Evolutionary conservation across 1,140 invertebrate genomes (phyloP), one percentile per base, ranked within the genome.

Genomic region (Trigoniulus corallinus): DNA sequence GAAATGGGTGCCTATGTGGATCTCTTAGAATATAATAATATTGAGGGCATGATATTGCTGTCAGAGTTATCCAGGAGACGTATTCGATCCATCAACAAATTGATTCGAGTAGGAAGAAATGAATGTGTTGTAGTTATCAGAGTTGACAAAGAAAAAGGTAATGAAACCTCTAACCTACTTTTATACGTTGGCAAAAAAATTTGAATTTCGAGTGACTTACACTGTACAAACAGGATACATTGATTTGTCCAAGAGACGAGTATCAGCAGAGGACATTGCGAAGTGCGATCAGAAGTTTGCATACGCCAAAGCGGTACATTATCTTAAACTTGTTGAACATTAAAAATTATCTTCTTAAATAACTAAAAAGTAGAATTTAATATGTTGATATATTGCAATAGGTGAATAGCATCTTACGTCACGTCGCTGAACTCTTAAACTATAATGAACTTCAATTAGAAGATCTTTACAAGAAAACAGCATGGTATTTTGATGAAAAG

Each of bases 1-100:
- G 94, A 98, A 72, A 98, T 99, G 94, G 96, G 96, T 53, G 95
- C 95, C 3, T 99, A 99, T 68, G 96, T 98, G 2, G 85, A 95
- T 67, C 70, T 99, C 45, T 70, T 98, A 47, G 95, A 98, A 71
- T 99, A 98, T 64, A 97, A 99, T 67, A 94, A 97, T 61, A 98
- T 96, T 55, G 95, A 98, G 69, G 95, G 95, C 58, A 92, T 91
- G 87, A 93, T 91, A 53, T 70, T 92, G 56, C 68, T 92, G 0
- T 97, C 92, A 21, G 96, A 99, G 71, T 75, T 99, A 68, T 98
- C 94, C 2, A 77, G 96, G 62, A 77, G 95, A 71, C 87, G 96
- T 76, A 99, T 99, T 59, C 77, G 96, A 55, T 98, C 95, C 39
- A 98, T 99, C 57, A 99, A 98, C 70, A 99, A 98, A 78, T 74